phyloP scores from a whole-genome alignment of 2,888 invertebrate genomes.

The Periphyllus acericola region DNA sequence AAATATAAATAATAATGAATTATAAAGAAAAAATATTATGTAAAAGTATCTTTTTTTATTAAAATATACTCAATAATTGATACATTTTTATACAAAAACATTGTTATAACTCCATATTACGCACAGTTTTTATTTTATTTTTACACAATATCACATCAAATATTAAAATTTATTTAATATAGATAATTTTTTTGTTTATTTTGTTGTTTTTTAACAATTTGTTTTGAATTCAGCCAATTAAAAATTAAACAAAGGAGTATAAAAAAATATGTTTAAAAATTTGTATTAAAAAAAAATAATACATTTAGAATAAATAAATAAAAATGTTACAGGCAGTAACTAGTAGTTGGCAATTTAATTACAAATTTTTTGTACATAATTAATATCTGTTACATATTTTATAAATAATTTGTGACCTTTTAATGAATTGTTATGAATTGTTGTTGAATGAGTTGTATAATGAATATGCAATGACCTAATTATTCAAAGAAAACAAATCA shows the following conservation, averaged over 20 bases:
- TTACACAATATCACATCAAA: not conserved
- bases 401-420: not conserved
- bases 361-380: not conserved
- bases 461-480: not conserved
- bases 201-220: not conserved
- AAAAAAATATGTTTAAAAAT: not conserved
- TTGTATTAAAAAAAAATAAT: conserved; percentile 34
- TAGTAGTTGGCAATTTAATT: not conserved
- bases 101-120: not conserved
- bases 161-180: not conserved
- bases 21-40: too few species aligned
- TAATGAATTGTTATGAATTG: too few species aligned
- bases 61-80: not conserved
- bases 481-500: not conserved
- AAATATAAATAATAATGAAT: too few species aligned
- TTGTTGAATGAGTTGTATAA: too few species aligned
- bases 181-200: not conserved
- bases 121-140: not conserved
- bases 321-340: not conserved
- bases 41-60: not conserved
- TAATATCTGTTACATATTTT: not conserved
- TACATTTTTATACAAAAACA: not conserved
- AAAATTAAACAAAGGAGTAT: not conserved
- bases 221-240: not conserved
- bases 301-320: conserved; percentile 27